A percentile compares a stretch with the other conserved stretches of the same genome.
These are phyloP conservation scores for Drosophila neoperkinsi DNA, from an alignment of 2,888 invertebrate species.

Conservation along the genomic window DNA sequence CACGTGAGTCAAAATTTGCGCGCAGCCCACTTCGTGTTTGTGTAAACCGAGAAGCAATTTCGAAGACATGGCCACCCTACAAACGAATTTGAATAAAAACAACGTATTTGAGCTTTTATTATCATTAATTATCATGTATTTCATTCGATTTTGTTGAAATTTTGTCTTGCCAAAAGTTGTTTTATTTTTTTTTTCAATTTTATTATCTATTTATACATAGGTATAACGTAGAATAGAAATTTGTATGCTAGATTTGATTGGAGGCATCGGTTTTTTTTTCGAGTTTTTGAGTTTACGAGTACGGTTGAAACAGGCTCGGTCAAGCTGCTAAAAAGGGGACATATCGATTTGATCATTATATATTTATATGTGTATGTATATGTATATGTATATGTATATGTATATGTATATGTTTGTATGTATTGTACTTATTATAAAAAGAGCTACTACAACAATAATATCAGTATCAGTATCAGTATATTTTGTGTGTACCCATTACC, in stretches of 20 bases:
- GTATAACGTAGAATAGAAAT: conserved; percentile 75
- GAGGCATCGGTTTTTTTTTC: conserved; percentile 54
- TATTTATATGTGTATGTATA: conserved; percentile 23
- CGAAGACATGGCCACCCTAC: neutral
- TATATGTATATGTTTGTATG: conserved; percentile 25
- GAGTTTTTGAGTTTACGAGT: conserved; percentile 16
- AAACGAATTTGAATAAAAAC: neutral
- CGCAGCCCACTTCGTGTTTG: conserved; percentile 5
- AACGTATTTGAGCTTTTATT: conserved; percentile 20
- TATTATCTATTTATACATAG: conserved; percentile 50
- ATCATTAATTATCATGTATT: conserved; percentile 53
- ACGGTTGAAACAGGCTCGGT: conserved; percentile 50
- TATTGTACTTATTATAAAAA: conserved; percentile 56
- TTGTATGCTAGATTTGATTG: conserved; percentile 69
- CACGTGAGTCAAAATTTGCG: neutral
- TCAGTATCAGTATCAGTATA: conserved; percentile 65
- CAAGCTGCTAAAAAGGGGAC: conserved; percentile 64
- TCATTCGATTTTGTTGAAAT: conserved; percentile 54
- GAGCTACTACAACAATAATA: conserved; percentile 79
- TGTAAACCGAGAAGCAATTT: neutral
- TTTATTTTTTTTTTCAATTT: conserved; percentile 24
- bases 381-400: conserved; percentile 21
- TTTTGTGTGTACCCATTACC: conserved; percentile 71
- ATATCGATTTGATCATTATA: conserved; percentile 37
- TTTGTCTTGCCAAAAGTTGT: conserved; percentile 53